phyloP scores from a whole-genome alignment of 2,888 invertebrate genomes.

The Anarsia innoxiella region DNA sequence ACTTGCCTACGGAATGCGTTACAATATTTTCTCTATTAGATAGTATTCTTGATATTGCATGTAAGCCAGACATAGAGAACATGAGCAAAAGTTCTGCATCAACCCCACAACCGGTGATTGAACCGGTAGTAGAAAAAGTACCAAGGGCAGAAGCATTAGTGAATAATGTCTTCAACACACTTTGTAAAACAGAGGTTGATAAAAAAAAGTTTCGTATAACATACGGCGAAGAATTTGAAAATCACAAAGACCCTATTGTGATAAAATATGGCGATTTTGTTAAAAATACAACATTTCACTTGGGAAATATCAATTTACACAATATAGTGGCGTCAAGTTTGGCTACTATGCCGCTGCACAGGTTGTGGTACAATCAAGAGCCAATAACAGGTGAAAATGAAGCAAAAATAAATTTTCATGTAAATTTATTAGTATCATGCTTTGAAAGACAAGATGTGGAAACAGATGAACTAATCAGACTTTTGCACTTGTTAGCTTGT shows the following conservation, averaged over 20 bases:
- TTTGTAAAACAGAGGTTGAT: slow-evolving; percentile 39
- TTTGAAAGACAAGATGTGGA: slow-evolving; percentile 56
- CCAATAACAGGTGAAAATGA: slow-evolving; percentile 36
- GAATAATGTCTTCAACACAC: slow-evolving; percentile 41
- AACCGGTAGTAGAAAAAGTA: too few relatives aligned
- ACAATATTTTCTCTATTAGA: slow-evolving; percentile 53
- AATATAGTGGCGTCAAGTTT: slow-evolving; percentile 43
- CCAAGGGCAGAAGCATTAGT: slow-evolving; percentile 44
- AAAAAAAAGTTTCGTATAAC: slow-evolving; percentile 50
- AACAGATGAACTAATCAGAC: slow-evolving; percentile 47
- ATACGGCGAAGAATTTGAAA: slow-evolving; percentile 56
- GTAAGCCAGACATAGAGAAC: slow-evolving; percentile 25
- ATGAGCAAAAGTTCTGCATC: too few relatives aligned
- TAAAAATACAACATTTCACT: slow-evolving; percentile 52
- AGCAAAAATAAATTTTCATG: slow-evolving; percentile 57
- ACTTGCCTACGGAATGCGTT: slow-evolving; percentile 50
- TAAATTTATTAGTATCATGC: slow-evolving; percentile 54
- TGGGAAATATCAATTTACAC: slow-evolving; percentile 51
- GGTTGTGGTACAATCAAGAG: slow-evolving; percentile 40
- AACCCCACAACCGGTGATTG: too few relatives aligned
- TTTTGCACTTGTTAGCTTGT: slow-evolving; percentile 54
- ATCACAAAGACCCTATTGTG: slow-evolving; percentile 45
- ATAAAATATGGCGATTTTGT: slow-evolving; percentile 51
- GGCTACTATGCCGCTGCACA: slow-evolving; percentile 48
- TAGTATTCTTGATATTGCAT: slow-evolving; percentile 43